A percentile compares a stretch with the other conserved stretches of the same genome.
These are phyloP conservation scores for Choreutis nemorana DNA, from an alignment of 2,888 invertebrate genomes.

Conservation along the genomic window DNA sequence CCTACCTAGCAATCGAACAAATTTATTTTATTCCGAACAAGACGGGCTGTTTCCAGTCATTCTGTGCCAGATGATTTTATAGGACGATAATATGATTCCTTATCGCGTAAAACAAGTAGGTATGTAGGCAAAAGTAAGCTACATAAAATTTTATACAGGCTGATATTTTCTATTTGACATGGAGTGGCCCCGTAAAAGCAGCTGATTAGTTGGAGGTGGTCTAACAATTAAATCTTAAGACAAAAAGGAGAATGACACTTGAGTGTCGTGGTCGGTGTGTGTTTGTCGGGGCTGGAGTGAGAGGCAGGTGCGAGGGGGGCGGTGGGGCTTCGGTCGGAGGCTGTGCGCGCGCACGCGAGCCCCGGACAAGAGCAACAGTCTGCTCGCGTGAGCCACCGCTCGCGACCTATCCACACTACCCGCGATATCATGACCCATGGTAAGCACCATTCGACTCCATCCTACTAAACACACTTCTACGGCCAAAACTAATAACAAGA, in stretches of 20 bases:
- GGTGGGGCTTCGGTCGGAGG: conserved; percentile 16
- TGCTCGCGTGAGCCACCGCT: conserved; percentile 52
- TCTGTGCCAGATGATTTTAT: no score
- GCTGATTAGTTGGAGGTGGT: conserved; percentile 21
- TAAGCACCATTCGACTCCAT: conserved; percentile 33
- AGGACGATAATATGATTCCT: no score
- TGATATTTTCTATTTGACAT: conserved; percentile 1
- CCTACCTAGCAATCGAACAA: no score
- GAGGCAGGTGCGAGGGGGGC: conserved; percentile 17
- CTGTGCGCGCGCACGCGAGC: conserved; percentile 43
- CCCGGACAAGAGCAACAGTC: conserved; percentile 60
- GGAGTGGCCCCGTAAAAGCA: conserved; percentile 1
- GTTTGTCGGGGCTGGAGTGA: conserved; percentile 2
- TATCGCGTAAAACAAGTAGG: no score
- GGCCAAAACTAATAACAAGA: conserved; percentile 1
- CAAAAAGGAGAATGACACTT: conserved; percentile 37
- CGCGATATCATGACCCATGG: conserved; percentile 51
- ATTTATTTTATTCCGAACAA: no score
- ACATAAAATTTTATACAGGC: no score
- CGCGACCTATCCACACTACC: conserved; percentile 32
- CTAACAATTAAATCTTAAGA: conserved; percentile 35
- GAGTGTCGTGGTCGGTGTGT: conserved; percentile 10
- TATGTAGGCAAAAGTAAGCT: no score
- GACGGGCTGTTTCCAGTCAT: no score
- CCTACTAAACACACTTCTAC: conserved; percentile 16